A percentile compares a stretch with the other conserved stretches of the same genome.
phyloP scores from a whole-genome alignment of 1,140 invertebrate species.

The Drosophila obscura region DNA sequence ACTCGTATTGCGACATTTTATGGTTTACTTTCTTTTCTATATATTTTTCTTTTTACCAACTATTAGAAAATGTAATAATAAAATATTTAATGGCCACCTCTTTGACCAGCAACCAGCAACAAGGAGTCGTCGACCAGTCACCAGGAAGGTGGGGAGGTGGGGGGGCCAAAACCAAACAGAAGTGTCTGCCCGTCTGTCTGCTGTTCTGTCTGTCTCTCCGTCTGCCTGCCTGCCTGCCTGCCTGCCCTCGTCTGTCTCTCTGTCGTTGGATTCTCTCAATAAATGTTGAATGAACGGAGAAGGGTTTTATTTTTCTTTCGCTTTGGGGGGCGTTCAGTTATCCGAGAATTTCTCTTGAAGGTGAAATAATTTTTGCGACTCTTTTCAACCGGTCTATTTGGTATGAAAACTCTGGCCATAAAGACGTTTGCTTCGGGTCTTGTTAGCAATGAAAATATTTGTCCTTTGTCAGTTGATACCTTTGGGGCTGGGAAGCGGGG shows the following conservation, averaged over 20 bases:
- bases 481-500: no score
- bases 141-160: no score
- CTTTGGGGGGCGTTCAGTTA: neutral
- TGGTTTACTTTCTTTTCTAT: constrained; percentile 24
- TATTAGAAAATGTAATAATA: constrained; percentile 62
- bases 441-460: no score
- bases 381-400: neutral
- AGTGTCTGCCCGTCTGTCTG: constrained; percentile 1
- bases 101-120: neutral
- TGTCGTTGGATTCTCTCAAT: constrained; percentile 11
- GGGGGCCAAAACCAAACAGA: constrained; percentile 29
- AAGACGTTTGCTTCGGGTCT: no score
- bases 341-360: constrained; percentile 6
- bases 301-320: constrained; percentile 16
- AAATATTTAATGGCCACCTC: constrained; percentile 54
- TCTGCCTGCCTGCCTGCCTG: no score
- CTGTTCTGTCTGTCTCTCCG: no score
- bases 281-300: constrained; percentile 40
- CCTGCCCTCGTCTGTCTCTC: no score
- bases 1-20: constrained; percentile 46
- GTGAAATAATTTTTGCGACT: constrained; percentile 7
- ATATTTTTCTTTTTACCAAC: constrained; percentile 20
- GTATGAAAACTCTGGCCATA: no score
- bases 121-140: neutral
- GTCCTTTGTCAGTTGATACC: no score